These are phyloP conservation scores for Ochropacha duplaris DNA, from an alignment of 2,888 invertebrate genomes.

Conservation along the genomic window DNA sequence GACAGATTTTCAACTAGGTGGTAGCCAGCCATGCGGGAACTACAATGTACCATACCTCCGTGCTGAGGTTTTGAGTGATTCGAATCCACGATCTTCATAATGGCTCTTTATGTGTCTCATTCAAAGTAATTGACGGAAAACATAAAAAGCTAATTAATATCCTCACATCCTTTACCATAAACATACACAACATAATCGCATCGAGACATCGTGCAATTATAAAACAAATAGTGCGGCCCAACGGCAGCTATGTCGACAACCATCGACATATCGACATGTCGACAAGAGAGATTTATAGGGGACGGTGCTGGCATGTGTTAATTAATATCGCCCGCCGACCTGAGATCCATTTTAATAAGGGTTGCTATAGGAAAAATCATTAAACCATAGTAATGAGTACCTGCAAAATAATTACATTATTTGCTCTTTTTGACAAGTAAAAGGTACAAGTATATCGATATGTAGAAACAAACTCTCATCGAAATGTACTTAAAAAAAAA, in stretches of 20 bases:
- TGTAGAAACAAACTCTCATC: no score
- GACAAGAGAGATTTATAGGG: conserved; percentile 67
- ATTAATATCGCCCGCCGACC: conserved; percentile 62
- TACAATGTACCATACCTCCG: no score
- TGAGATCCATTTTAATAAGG: conserved; percentile 21
- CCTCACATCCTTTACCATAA: background rate
- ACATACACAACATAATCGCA: conserved; percentile 4
- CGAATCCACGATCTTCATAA: no score
- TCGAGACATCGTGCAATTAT: conserved; percentile 14
- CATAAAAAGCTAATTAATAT: background rate
- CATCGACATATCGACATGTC: conserved; percentile 61
- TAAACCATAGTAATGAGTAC: background rate
- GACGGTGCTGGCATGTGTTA: conserved; percentile 65
- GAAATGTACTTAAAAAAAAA: no score
- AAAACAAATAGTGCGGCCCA: conserved; percentile 26
- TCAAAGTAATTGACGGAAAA: background rate
- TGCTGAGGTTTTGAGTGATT: no score
- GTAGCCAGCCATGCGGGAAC: no score
- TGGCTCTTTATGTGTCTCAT: no score
- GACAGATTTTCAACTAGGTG: no score
- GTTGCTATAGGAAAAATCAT: background rate
- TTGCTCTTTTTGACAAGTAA: no score
- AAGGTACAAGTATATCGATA: no score
- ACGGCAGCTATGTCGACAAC: conserved; percentile 31
- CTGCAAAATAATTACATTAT: no score